A percentile compares a stretch with the other conserved stretches of the same genome.
Conservation (phyloP, 2,888 invertebrate species). For the Cerastis rubricosa region DNA sequence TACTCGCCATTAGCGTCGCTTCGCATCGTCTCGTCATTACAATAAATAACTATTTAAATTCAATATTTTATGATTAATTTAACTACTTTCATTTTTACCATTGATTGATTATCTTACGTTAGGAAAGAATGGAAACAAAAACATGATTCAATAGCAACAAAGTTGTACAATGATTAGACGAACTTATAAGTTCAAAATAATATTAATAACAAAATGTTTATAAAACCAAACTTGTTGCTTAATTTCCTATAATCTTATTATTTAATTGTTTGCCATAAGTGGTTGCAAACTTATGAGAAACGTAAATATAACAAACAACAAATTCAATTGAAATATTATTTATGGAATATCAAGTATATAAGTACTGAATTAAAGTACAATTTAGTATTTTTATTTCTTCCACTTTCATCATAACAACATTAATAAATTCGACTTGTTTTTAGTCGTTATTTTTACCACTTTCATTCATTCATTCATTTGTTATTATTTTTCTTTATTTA, state of each 20-base stretch:
- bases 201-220: constrained; percentile 44
- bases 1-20: constrained; percentile 74
- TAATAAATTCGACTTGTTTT: constrained; percentile 28
- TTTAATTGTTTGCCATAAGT: constrained; percentile 48
- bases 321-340: constrained; percentile 27
- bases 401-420: constrained; percentile 35
- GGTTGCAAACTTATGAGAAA: constrained; percentile 41
- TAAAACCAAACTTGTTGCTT: constrained; percentile 32
- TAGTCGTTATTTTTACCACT: constrained; percentile 33
- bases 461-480: constrained; percentile 36
- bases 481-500: constrained; percentile 27
- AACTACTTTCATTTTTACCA: constrained; percentile 69
- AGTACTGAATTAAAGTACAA: constrained; percentile 39
- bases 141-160: constrained; percentile 36
- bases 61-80: constrained; percentile 76
- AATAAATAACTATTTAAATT: constrained; percentile 71
- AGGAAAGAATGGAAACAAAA: constrained; percentile 30
- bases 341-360: constrained; percentile 59
- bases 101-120: constrained; percentile 63
- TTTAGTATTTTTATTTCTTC: constrained; percentile 17
- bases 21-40: constrained; percentile 66
- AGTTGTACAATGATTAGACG: constrained; percentile 30
- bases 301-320: constrained; percentile 41
- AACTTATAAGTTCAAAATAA: constrained; percentile 39
- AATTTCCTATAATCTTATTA: constrained; percentile 36